A percentile compares a stretch with the other conserved stretches of the same genome.
Conservation (phyloP, 2,113 vertebrate genomes). For the Aphelocoma coerulescens region DNA sequence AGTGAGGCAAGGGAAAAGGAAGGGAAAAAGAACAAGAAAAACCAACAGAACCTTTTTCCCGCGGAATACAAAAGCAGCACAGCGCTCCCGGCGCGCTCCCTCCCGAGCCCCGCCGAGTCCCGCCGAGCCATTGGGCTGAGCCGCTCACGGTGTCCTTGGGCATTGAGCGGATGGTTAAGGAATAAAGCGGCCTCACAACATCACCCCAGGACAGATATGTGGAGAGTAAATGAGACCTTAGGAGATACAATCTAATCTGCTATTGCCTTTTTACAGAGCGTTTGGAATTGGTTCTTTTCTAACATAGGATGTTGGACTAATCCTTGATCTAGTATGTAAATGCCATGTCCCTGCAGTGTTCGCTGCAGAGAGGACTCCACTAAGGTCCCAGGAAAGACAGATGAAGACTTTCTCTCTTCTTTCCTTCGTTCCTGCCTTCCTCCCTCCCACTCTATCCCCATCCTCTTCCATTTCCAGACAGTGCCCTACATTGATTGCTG, state of each 20-base stretch:
- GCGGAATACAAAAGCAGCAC: no score
- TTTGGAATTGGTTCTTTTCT: neutral
- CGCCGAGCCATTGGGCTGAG: no score
- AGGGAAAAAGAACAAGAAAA: no score
- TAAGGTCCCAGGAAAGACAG: neutral
- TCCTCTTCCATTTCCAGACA: neutral
- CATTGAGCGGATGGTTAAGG: no score
- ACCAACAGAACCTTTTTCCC: no score
- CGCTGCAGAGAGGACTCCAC: neutral
- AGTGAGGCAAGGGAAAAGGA: no score
- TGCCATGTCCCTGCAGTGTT: neutral
- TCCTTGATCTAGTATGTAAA: neutral
- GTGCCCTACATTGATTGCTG: neutral
- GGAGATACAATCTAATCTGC: neutral
- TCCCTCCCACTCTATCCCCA: neutral
- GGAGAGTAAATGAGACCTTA: neutral
- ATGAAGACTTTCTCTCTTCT: neutral
- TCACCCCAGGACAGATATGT: neutral
- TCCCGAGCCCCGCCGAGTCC: no score
- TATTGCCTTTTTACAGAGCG: neutral
- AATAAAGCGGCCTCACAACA: no score
- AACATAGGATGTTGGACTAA: neutral
- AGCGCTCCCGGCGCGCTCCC: no score
- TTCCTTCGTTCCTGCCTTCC: neutral
- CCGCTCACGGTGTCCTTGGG: no score